Percentiles rank a stretch among this genome's conserved stretches.
phyloP scores from a whole-genome alignment of 35 echinoderm and acorn worm genomes.

The Amphiura filiformis region DNA sequence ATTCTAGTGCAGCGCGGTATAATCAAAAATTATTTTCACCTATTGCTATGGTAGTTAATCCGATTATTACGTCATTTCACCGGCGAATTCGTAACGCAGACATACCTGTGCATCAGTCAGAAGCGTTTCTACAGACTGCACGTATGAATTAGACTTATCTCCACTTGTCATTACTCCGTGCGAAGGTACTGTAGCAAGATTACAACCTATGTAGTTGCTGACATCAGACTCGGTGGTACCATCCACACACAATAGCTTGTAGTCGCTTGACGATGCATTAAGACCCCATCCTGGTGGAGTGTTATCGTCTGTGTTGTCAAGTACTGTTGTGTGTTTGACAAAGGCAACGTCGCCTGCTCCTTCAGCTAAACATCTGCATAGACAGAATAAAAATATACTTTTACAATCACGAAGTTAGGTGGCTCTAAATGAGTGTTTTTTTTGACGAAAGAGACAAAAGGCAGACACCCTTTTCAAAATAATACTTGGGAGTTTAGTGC shows the following conservation, averaged over 20 bases:
- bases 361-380: slow-evolving; percentile 73
- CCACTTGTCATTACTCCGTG: slow-evolving; percentile 67
- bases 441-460: too few relatives aligned
- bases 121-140: slow-evolving; percentile 2
- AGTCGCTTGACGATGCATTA: slow-evolving; percentile 37
- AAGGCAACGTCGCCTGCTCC: slow-evolving; percentile 72
- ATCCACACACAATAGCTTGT: slow-evolving; percentile 58
- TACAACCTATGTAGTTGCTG: slow-evolving; percentile 25
- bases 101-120: slow-evolving; percentile 65
- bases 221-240: slow-evolving; percentile 9
- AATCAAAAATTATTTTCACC: too few relatives aligned
- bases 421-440: too few relatives aligned
- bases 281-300: slow-evolving; percentile 31
- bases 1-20: too few relatives aligned
- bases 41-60: too few relatives aligned
- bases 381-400: background rate
- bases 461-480: too few relatives aligned
- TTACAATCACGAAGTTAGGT: background rate
- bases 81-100: too few relatives aligned
- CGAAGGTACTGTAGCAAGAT: slow-evolving; percentile 72
- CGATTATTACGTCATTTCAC: too few relatives aligned
- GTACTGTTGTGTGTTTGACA: slow-evolving; percentile 71
- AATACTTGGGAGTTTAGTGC: too few relatives aligned
- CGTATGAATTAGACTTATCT: slow-evolving; percentile 1
- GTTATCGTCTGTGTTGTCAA: slow-evolving; percentile 8